Evolutionary conservation across 2,888 invertebrate species (phyloP).

Genomic region (Drosophila demipolita): DNA sequence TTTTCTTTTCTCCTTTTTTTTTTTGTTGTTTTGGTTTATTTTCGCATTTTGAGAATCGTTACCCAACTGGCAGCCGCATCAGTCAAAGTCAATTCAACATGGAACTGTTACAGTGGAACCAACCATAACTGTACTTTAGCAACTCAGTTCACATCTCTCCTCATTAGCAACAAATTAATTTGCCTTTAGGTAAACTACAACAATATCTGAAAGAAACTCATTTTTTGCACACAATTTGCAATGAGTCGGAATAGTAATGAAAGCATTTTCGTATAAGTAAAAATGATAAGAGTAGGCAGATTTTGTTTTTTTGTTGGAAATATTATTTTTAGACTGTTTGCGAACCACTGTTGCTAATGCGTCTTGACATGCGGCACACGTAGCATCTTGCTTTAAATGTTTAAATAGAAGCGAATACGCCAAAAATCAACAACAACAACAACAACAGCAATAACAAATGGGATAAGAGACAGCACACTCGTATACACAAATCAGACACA

Average conservation of each 20-base stretch:
- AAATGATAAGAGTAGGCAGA: background rate
- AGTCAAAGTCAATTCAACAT: conserved; percentile 37
- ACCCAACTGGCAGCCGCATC: conserved; percentile 34
- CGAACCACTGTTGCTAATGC: conserved; percentile 25
- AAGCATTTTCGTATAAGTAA: background rate
- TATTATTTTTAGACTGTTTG: background rate
- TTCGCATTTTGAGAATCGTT: conserved; percentile 11
- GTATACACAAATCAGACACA: conserved; percentile 34
- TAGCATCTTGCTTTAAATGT: conserved; percentile 73
- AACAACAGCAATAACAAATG: conserved; percentile 31
- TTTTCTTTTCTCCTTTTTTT: background rate
- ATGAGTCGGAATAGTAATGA: background rate
- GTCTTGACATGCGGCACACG: conserved; percentile 64
- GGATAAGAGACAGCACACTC: conserved; percentile 28
- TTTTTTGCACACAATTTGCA: background rate
- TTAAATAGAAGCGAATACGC: conserved; percentile 70
- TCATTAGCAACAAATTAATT: background rate
- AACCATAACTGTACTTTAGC: background rate
- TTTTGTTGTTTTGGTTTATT: background rate
- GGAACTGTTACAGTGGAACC: conserved; percentile 21
- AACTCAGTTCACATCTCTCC: background rate
- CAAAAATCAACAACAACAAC: conserved; percentile 62
- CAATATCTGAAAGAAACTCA: background rate
- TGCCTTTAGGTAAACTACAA: background rate
- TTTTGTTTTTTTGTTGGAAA: background rate